A percentile compares a stretch with the other conserved stretches of the same genome.
Evolutionary conservation across 1,140 invertebrate species (phyloP).

Genomic region (Lepidurus arcticus): DNA sequence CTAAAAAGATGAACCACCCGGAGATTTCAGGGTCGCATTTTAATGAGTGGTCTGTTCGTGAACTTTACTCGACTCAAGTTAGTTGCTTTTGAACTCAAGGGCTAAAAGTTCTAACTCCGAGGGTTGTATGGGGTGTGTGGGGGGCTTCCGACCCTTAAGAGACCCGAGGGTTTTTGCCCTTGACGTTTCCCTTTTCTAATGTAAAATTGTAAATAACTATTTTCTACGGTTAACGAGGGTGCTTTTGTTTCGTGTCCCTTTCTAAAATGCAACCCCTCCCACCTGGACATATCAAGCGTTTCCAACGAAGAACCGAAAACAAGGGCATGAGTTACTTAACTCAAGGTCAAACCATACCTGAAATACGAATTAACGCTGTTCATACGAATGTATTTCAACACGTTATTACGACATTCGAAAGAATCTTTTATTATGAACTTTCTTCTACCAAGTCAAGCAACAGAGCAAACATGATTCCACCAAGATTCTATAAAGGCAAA

Average conservation of each 20-base stretch:
- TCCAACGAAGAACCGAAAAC: background rate
- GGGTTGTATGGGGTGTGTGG: background rate
- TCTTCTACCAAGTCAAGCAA: too few relatives aligned
- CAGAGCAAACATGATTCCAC: too few relatives aligned
- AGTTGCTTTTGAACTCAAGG: background rate
- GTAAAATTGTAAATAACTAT: background rate
- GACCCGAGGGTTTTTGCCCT: background rate
- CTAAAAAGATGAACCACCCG: background rate
- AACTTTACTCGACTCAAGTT: background rate
- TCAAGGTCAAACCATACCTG: background rate
- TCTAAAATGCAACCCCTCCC: background rate
- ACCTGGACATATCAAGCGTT: background rate
- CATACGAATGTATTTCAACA: background rate
- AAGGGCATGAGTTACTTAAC: background rate
- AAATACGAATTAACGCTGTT: background rate
- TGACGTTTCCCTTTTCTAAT: background rate
- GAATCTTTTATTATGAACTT: too few relatives aligned
- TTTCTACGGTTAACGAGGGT: background rate
- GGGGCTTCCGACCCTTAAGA: background rate
- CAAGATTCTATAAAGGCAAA: too few relatives aligned
- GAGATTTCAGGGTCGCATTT: constrained; percentile 4
- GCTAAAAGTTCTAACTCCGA: background rate
- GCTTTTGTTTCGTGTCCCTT: background rate
- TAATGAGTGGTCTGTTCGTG: constrained; percentile 4
- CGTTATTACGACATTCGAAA: too few relatives aligned